A percentile compares a stretch with the other conserved stretches of the same genome.
These are phyloP conservation scores for Entomobrya proxima DNA, from an alignment of 2,888 invertebrate species.

Conservation along the genomic window DNA sequence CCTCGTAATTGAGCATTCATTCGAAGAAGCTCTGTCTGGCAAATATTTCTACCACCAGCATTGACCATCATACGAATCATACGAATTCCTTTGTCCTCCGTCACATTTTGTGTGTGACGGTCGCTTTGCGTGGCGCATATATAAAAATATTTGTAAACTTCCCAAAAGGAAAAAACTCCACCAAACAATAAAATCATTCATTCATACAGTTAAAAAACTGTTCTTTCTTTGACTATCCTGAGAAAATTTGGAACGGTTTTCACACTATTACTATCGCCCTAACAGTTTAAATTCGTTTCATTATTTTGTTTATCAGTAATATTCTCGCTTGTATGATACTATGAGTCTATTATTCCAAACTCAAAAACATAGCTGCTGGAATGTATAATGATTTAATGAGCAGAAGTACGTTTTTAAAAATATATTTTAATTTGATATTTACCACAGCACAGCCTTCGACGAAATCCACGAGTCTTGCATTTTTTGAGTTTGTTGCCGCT, in stretches of 20 bases:
- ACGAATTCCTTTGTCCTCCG: too few relatives aligned
- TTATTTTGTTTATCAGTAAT: too few relatives aligned
- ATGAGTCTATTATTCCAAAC: too few relatives aligned
- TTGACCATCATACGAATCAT: too few relatives aligned
- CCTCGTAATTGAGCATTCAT: too few relatives aligned
- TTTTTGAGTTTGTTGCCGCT: conserved; percentile 35
- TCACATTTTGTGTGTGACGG: too few relatives aligned
- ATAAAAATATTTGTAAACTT: neutral
- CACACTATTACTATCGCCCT: neutral
- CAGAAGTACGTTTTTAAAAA: neutral
- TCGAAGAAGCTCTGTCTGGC: too few relatives aligned
- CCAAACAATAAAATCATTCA: neutral
- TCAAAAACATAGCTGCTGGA: too few relatives aligned
- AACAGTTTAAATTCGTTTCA: too few relatives aligned
- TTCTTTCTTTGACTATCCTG: neutral
- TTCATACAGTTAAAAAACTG: neutral
- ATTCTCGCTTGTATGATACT: too few relatives aligned
- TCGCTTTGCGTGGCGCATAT: too few relatives aligned
- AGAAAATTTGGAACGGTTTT: neutral
- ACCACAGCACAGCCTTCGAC: conserved; percentile 72
- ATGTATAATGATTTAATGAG: neutral
- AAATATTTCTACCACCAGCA: too few relatives aligned
- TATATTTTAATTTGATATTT: conserved; percentile 23
- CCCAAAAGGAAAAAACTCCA: neutral
- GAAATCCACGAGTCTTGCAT: conserved; percentile 72